phyloP scores from a whole-genome alignment of 1,140 invertebrate species.

The Caenorhabditis brenneri region DNA sequence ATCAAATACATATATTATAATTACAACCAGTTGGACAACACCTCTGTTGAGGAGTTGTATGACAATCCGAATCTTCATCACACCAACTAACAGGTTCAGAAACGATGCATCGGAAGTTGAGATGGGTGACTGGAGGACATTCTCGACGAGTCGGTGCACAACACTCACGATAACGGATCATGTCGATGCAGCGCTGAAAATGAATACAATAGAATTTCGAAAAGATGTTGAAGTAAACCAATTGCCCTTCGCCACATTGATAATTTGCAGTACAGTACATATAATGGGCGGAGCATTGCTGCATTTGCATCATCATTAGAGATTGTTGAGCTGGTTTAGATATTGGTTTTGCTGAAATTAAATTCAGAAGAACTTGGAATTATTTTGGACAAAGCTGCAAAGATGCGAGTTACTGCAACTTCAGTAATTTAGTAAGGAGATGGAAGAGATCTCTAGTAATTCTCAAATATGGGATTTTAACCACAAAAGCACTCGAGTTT shows the following conservation, averaged over 20 bases:
- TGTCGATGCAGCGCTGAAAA: slow-evolving; percentile 27
- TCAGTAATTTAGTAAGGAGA: too few species aligned
- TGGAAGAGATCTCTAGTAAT: too few species aligned
- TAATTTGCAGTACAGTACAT: slow-evolving; percentile 28
- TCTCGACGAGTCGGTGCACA: neutral
- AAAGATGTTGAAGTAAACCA: neutral
- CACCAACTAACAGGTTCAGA: slow-evolving; percentile 41
- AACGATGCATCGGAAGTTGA: slow-evolving; percentile 36
- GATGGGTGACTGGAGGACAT: slow-evolving; percentile 4
- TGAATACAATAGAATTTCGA: too few species aligned
- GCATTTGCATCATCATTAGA: neutral
- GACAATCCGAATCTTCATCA: slow-evolving; percentile 41
- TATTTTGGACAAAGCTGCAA: too few species aligned
- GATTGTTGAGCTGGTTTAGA: neutral
- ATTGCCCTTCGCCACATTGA: neutral
- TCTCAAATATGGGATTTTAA: too few species aligned
- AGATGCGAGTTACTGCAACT: too few species aligned
- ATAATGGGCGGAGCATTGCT: slow-evolving; percentile 23
- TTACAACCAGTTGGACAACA: slow-evolving; percentile 49
- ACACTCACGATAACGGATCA: slow-evolving; percentile 23
- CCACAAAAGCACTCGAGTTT: too few species aligned
- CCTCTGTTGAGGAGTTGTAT: slow-evolving; percentile 25
- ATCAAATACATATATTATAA: slow-evolving; percentile 51
- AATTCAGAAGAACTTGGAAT: too few species aligned
- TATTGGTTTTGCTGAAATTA: slow-evolving; percentile 13